phyloP scores from a whole-genome alignment of 1,140 invertebrate genomes.

The Venturia canescens region DNA sequence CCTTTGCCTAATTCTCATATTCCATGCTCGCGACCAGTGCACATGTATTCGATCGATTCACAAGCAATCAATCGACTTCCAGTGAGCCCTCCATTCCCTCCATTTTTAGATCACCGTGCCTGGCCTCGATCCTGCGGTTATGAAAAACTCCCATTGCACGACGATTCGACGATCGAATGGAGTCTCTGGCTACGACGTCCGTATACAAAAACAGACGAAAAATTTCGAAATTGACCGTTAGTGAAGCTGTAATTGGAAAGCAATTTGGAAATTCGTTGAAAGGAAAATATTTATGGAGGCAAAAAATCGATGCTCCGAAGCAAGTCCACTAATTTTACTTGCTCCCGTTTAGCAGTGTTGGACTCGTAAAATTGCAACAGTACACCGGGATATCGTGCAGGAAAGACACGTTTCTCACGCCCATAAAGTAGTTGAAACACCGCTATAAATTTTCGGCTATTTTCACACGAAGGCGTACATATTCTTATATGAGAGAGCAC shows the following conservation, averaged over 20 bases:
- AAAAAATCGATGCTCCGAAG: background rate
- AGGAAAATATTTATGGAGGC: background rate
- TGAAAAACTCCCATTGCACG: background rate
- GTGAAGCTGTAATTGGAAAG: background rate
- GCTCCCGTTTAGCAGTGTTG: slow-evolving; percentile 12
- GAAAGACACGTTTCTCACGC: slow-evolving; percentile 46
- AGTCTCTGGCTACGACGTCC: background rate
- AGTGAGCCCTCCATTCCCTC: background rate
- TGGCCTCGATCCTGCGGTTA: background rate
- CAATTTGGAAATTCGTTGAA: background rate
- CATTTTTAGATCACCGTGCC: background rate
- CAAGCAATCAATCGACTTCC: slow-evolving; percentile 3
- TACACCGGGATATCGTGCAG: slow-evolving; percentile 54
- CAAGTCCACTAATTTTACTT: background rate
- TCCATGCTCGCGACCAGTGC: background rate
- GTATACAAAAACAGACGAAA: background rate
- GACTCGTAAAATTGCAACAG: slow-evolving; percentile 49
- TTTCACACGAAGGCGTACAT: slow-evolving; percentile 41
- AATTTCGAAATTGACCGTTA: background rate
- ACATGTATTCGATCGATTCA: background rate
- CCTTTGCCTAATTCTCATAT: background rate
- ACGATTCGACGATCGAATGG: background rate
- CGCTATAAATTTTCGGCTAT: slow-evolving; percentile 46
- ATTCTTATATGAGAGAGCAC: slow-evolving; percentile 3
- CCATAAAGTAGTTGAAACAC: slow-evolving; percentile 50